Percentiles rank a stretch among this genome's conserved stretches.
These are phyloP conservation scores for Stegophylla sp. DNA, from an alignment of 2,888 invertebrate species.

Conservation along the genomic window DNA sequence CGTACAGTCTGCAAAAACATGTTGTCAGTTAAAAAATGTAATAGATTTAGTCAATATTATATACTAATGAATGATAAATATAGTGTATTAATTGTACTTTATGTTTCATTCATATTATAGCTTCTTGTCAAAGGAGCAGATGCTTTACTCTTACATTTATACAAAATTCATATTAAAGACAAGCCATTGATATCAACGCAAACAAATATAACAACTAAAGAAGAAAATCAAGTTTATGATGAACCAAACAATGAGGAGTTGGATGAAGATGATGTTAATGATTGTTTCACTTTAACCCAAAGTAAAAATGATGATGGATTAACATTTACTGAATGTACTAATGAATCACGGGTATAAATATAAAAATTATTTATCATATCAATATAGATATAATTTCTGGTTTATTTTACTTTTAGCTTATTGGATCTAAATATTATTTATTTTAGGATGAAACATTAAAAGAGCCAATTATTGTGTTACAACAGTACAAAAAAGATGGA, in stretches of 20 bases:
- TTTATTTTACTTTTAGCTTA: conserved; percentile 18
- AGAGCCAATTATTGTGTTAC: conserved; percentile 76
- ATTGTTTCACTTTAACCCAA: conserved; percentile 62
- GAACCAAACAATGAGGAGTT: conserved; percentile 61
- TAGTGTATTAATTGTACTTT: conserved; percentile 14
- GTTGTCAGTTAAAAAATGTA: conserved; percentile 76
- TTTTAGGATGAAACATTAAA: conserved; percentile 72
- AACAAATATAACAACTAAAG: conserved; percentile 30
- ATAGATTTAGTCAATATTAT: background rate
- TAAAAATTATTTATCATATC: background rate
- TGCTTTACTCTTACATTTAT: conserved; percentile 54
- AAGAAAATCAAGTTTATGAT: background rate
- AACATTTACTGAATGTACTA: conserved; percentile 61
- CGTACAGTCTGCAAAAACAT: conserved; percentile 82
- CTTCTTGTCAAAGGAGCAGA: conserved; percentile 60
- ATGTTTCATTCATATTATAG: conserved; percentile 59
- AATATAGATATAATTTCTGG: conserved; percentile 24
- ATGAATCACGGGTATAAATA: conserved; percentile 59
- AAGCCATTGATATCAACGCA: conserved; percentile 39
- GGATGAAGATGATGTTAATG: conserved; percentile 61
- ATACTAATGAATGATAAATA: background rate
- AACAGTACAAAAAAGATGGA: conserved; percentile 79
- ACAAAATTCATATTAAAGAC: conserved; percentile 59
- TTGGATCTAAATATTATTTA: conserved; percentile 22
- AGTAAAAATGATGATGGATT: conserved; percentile 62